Conservation (phyloP, 2,113 vertebrate genomes). For the Phylloscopus trochiloides region DNA sequence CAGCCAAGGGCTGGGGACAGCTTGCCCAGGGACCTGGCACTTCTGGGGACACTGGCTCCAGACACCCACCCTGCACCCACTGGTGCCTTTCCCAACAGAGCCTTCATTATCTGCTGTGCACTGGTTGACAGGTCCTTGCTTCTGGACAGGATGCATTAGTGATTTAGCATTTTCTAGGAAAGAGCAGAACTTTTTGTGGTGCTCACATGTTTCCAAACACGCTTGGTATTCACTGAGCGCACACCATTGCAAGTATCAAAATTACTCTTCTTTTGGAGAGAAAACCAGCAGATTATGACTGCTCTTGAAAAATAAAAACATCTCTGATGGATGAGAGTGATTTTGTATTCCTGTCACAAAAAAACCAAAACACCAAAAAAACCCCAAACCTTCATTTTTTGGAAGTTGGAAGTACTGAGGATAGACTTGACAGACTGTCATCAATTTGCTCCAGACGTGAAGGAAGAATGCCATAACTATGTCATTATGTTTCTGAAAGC, state of each 20-base stretch:
- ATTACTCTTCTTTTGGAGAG: background rate
- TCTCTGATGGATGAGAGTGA: background rate
- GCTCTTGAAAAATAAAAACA: background rate
- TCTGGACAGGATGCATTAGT: background rate
- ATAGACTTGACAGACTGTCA: background rate
- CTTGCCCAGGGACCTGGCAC: fast-evolving
- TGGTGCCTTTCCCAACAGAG: background rate
- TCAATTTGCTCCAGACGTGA: background rate
- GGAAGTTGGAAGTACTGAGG: background rate
- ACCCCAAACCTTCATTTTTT: background rate
- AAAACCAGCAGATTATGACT: background rate
- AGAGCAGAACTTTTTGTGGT: background rate
- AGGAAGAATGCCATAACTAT: background rate
- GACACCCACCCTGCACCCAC: background rate
- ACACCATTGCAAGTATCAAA: background rate
- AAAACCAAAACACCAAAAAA: background rate
- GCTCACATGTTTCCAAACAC: background rate
- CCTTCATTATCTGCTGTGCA: fast-evolving
- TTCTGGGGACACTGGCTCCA: background rate
- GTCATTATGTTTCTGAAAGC: background rate
- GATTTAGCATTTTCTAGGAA: background rate
- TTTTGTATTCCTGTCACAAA: background rate
- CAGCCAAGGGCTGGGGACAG: fast-evolving
- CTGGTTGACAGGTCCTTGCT: background rate
- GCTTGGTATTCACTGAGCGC: background rate